phyloP scores from a whole-genome alignment of 2,888 invertebrate genomes.

The Stenurella melanura region DNA sequence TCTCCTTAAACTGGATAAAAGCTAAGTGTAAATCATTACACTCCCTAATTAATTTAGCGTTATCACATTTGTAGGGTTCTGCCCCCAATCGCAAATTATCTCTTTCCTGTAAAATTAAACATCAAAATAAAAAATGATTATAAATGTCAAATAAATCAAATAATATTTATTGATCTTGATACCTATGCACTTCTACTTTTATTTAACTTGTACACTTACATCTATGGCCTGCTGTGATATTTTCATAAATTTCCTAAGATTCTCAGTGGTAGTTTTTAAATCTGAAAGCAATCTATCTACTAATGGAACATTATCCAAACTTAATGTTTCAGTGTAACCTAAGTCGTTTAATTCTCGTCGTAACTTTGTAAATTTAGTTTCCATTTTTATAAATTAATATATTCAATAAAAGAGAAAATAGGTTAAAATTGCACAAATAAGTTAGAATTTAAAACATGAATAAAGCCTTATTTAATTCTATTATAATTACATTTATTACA shows the following conservation, averaged over 20 bases:
- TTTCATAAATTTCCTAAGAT: constrained; percentile 88
- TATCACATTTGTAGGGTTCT: constrained; percentile 88
- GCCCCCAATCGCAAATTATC: constrained; percentile 81
- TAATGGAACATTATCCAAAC: constrained; percentile 85
- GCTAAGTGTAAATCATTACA: constrained; percentile 84
- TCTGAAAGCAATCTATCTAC: constrained; percentile 89
- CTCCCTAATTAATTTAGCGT: constrained; percentile 84
- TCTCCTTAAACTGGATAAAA: constrained; percentile 80
- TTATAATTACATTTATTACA: background rate
- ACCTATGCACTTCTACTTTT: background rate
- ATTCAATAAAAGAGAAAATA: too few relatives aligned
- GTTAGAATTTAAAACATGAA: background rate
- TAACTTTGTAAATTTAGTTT: constrained; percentile 63
- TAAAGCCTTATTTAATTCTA: background rate
- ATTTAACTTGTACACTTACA: constrained; percentile 69
- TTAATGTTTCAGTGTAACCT: constrained; percentile 86
- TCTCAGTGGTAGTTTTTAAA: constrained; percentile 90
- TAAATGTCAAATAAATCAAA: constrained; percentile 25
- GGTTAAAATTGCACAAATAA: background rate
- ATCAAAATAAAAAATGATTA: constrained; percentile 30
- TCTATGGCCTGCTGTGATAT: constrained; percentile 82
- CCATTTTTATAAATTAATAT: constrained; percentile 62
- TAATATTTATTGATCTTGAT: background rate
- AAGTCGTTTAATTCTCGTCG: constrained; percentile 87
- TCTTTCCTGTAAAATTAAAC: constrained; percentile 77